Base-by-base conservation (phyloP, 92 coral and sea anemone species). In the Porites evermanni region DNA sequence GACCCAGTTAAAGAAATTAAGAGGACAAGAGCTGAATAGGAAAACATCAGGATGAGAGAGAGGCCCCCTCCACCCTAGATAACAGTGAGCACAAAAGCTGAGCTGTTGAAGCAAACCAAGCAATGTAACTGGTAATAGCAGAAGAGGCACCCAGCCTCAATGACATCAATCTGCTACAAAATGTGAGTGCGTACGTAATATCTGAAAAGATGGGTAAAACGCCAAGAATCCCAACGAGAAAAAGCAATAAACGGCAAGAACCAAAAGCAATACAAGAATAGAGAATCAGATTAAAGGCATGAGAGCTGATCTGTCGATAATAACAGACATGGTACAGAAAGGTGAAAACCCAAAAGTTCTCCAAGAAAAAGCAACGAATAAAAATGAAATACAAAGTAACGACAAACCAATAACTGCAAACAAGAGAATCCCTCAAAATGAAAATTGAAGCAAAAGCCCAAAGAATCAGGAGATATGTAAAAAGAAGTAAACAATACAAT, bases 391-490 rank as follows among this genome's bases (percentile, higher is more conserved):
- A 71, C 76, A 71, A 71, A 71, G 38, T 72, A 72, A 72, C 76
- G 38, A 72, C 76, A 72, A 21, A 72, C 20, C 76, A 72, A 65
- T 13, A 65, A 65, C 61, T 75, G 56, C 63, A 50, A 21, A 59
- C 56, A 75, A 10, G 6, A 47, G 51, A 24, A 75, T 1, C 26
- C 26, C 26, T 75, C 2, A 75, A 75, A 75, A 75, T 78, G 72
- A 78, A 63, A 47, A 61, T 78, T 67, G 52, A 78, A 78, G 83
- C 72, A 60, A 78, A 78, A 78, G 83, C 83, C 51, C 83, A 78
- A 78, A 78, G 83, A 50, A 60, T 63, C 51, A 78, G 68, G 70
- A 78, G 83, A 24, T 24, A 24, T 1, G 26, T 24, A 24, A 24
- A 24, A 24, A 24, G 26, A 24, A 24, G 26, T 24, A 24, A 24